Evolutionary conservation across 2,888 invertebrate genomes (phyloP), one percentile per base, ranked within the genome.

Genomic region (Cynaeus angustus): DNA sequence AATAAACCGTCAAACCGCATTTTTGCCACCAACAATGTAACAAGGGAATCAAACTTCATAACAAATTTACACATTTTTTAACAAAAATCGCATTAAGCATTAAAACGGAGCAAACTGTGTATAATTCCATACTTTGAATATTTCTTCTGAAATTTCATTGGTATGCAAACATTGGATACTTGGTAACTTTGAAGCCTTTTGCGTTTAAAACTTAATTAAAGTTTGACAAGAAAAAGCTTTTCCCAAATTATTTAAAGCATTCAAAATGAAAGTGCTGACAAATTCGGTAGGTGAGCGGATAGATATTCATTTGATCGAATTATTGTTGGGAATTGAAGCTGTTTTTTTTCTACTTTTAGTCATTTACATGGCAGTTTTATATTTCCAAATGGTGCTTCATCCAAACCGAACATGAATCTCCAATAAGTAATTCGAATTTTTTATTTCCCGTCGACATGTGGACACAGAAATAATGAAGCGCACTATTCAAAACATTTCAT

Each of bases 121-220:
- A 33, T 4, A 33, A 33, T 33, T 33, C 33, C 33, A 33, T 33
- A 33, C 33, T 33, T 33, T 33, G 33, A 33, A 33, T 33, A 33
- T 33, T 33, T n/a, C 7, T 33, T 33, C 1, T 6, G 33, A 33
- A 33, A n/a, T 33, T 33, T n/a, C 33, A 33, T 33, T 33, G 33
- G 33, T 33, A 33, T 33, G 7, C 33, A 7, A 33, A 33, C 33
- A 33, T n/a, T 33, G 33, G 33, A 33, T 33, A 33, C 33, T 33
- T 33, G 33, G 1, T 33, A 33, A 33, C 33, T 33, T 33, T 33
- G 33, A 7, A 33, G 33, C 33, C 7, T 33, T n/a, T 33, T 33
- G 33, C 33, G 33, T n/a, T 33, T 6, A 33, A 33, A 33, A 33
- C 33, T 33, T 33, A 33, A 33, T 33, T 33, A 33, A 33, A 33